Evolutionary conservation across 2,113 vertebrate species (phyloP).

Genomic region (Sinosuthora webbiana): DNA sequence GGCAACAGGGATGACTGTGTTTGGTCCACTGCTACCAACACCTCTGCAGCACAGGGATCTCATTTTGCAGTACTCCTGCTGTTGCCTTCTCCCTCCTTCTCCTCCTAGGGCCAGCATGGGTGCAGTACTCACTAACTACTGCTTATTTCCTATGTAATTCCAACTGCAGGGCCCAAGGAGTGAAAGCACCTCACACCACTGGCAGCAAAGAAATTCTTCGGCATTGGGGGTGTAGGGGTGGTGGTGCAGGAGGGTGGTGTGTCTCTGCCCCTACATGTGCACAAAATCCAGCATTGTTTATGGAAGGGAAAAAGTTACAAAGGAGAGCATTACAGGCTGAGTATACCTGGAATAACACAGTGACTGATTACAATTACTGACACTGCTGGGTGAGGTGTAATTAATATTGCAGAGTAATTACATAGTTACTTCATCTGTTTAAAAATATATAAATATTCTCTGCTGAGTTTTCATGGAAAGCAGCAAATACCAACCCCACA

Average conservation of each 20-base stretch:
- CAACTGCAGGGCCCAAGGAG: background rate
- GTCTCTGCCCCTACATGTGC: background rate
- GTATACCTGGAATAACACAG: constrained; percentile 33
- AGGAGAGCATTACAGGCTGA: background rate
- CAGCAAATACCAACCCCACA: background rate
- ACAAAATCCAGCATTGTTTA: background rate
- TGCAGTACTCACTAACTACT: background rate
- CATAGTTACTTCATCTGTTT: constrained; percentile 37
- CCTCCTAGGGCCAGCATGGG: background rate
- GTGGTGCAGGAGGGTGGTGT: background rate
- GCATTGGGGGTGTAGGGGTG: background rate
- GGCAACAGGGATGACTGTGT: fast-evolving
- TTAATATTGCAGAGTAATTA: constrained; percentile 24
- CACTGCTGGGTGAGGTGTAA: constrained; percentile 23
- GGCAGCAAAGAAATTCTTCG: background rate
- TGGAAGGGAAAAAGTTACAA: background rate
- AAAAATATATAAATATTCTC: background rate
- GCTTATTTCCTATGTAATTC: background rate
- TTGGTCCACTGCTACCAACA: background rate
- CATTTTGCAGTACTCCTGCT: background rate
- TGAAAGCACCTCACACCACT: background rate
- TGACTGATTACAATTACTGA: constrained; percentile 26
- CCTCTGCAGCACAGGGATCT: background rate
- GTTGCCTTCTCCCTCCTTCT: background rate
- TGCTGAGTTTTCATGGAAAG: constrained; percentile 1